A percentile compares a stretch with the other conserved stretches of the same genome.
phyloP scores from a whole-genome alignment of 1,140 invertebrate species.

The Pemphigus obesinymphae region DNA sequence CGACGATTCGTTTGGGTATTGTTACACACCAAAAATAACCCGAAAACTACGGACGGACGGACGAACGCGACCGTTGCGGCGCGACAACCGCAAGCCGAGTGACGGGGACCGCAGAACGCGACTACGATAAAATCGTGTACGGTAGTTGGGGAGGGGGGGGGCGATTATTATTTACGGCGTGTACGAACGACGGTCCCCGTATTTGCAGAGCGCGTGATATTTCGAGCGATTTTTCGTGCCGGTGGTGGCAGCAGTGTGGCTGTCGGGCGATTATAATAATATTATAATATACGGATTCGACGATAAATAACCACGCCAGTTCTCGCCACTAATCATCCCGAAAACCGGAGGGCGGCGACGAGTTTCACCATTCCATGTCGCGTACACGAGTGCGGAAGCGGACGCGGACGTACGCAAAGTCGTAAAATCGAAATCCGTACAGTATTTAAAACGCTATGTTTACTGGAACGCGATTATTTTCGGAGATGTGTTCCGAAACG shows the following conservation, averaged over 20 bases:
- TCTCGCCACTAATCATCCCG: background rate
- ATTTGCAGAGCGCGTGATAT: background rate
- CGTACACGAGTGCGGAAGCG: background rate
- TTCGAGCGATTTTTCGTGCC: background rate
- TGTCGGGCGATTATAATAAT: background rate
- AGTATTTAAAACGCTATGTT: too few species aligned
- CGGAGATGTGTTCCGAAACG: too few species aligned
- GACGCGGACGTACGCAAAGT: fast-evolving
- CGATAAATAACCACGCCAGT: background rate
- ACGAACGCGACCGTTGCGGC: background rate
- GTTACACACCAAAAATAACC: too few species aligned
- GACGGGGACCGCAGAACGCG: background rate
- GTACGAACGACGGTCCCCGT: background rate
- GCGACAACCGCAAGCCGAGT: background rate
- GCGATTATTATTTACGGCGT: background rate
- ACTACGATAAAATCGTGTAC: background rate
- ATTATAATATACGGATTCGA: background rate
- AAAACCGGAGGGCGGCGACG: background rate
- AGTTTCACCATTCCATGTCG: background rate
- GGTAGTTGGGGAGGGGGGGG: background rate
- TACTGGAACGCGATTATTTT: too few species aligned
- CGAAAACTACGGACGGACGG: background rate
- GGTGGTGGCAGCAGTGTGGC: too few species aligned
- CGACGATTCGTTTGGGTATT: too few species aligned
- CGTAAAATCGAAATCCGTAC: too few species aligned